These are phyloP conservation scores for Globodera rostochiensis DNA, from an alignment of 1,140 invertebrate species.

Conservation along the genomic window DNA sequence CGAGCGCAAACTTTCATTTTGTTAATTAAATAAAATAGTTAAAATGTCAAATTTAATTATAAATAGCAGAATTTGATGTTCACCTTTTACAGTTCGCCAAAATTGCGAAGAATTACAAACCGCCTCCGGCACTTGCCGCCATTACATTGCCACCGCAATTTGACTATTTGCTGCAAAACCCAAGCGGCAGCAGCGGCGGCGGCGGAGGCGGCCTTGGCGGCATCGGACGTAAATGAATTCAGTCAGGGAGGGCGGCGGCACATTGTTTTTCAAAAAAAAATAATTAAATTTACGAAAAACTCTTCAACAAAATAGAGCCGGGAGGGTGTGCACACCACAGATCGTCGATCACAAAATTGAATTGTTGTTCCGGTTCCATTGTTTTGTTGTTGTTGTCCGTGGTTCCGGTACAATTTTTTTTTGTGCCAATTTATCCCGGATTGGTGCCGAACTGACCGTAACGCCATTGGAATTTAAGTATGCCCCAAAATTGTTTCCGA, in stretches of 20 bases:
- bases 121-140: constrained; percentile 55
- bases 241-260: not conserved
- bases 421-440: too few species aligned
- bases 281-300: not conserved
- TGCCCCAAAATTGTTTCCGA: too few species aligned
- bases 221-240: constrained; percentile 1
- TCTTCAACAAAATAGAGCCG: not conserved
- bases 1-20: constrained; percentile 17
- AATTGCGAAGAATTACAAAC: constrained; percentile 64
- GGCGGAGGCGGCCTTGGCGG: constrained; percentile 5
- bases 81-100: constrained; percentile 61
- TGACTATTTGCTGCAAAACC: constrained; percentile 59
- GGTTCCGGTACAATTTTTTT: not conserved
- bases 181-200: constrained; percentile 11
- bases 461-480: too few species aligned
- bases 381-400: not conserved
- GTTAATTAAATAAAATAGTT: too few species aligned
- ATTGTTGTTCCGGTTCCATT: not conserved
- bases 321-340: not conserved
- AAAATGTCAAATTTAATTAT: too few species aligned
- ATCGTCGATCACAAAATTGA: not conserved
- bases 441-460: too few species aligned
- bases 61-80: constrained; percentile 15
- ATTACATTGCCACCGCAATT: constrained; percentile 63
- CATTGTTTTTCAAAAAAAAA: constrained; percentile 8